Base-by-base conservation (phyloP, 2,797 vertebrate species). In the Cossypha caffra region DNA sequence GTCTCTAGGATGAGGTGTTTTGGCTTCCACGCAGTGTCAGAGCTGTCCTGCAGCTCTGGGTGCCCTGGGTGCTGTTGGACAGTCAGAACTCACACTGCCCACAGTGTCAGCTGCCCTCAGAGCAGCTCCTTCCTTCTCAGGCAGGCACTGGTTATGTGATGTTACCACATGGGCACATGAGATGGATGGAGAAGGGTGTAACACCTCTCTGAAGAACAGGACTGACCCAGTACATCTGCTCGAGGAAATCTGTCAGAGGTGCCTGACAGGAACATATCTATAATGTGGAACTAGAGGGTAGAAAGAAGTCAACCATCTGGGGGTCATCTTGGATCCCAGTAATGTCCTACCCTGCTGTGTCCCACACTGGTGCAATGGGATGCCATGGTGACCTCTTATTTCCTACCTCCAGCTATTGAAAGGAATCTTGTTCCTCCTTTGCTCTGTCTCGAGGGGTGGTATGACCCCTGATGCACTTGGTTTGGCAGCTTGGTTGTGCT, bases 251-350 rank as follows among this genome's bases (percentile, higher is more conserved):
- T 73, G 10, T 73, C 52, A 20, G 42, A 72, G 12, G 16, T 68
- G 11, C 35, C 50, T 58, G 42, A 9, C 31, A 55, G 31, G 26
- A 23, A 58, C 26, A 24, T 0, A 0, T 28, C 13, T 13, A 2
- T n/a, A 15, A 6, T 1, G 1, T 45, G 33, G 69, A 76, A 35
- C 26, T 57, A 26, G 38, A 42, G 5, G 9, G 11, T 47, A 26
- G 48, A 74, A 88, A 38, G 29, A 77, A 82, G 26, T 40, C 20
- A 50, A 14, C 37, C 11, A 8, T 66, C 47, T 11, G 76, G 71
- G 26, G 10, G 23, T 84, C 31, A 20, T 57, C 26, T 68, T 50
- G 35, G 66, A 29, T 18, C 8, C 10, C 42, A 45, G 10, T 54
- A 37, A 9, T 17, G 35, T 63, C 35, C 59, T 52, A 26, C 12